phyloP scores from a whole-genome alignment of 2,113 vertebrate species.

The Penelope pileata region DNA sequence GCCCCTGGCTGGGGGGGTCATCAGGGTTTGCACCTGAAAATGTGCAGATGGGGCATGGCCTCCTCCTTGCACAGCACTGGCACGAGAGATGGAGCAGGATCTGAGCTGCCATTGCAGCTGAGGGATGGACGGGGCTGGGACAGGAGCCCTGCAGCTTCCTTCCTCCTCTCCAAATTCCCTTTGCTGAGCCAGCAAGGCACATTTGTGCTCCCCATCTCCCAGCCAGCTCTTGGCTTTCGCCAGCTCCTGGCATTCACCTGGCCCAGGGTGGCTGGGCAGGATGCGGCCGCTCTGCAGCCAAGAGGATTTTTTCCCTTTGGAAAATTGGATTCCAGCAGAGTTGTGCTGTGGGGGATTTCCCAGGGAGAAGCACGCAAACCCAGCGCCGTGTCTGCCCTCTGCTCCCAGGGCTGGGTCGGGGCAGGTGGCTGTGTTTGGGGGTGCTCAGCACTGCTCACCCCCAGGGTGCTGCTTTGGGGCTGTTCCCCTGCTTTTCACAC shows the following conservation, averaged over 20 bases:
- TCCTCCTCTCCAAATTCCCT: fast-evolving
- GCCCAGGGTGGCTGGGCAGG: fast-evolving
- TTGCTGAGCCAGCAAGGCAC: neutral
- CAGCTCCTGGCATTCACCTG: neutral
- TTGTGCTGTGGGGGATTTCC: neutral
- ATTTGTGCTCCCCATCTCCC: neutral
- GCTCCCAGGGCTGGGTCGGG: neutral
- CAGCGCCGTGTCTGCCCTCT: fast-evolving
- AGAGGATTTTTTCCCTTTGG: neutral
- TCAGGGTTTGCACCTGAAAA: neutral
- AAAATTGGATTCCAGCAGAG: neutral
- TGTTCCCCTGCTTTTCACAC: fast-evolving
- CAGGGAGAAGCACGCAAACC: neutral
- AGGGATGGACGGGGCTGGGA: neutral
- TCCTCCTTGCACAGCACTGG: fast-evolving
- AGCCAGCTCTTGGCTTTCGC: neutral
- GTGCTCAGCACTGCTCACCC: neutral
- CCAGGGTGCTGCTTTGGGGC: neutral
- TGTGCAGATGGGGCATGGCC: too few relatives aligned
- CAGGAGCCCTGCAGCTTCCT: neutral
- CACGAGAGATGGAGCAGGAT: fast-evolving
- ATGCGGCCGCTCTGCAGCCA: fast-evolving
- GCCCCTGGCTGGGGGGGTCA: fast-evolving
- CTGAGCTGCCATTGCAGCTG: fast-evolving
- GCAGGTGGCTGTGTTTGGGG: neutral